phyloP scores from a whole-genome alignment of 2,113 vertebrate species.

The Misgurnus mizolepis region DNA sequence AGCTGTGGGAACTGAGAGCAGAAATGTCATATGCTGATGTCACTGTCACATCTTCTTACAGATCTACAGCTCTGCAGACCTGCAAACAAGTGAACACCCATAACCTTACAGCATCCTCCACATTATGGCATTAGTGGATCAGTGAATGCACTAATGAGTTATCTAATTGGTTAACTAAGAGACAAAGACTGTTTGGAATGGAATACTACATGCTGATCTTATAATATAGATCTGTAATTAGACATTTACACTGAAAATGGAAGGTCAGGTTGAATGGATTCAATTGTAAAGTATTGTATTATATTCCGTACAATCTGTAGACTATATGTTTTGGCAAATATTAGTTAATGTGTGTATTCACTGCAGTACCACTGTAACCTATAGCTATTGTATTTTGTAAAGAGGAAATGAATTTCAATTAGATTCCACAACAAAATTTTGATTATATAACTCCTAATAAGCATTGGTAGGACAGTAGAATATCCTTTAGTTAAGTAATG shows the following conservation, averaged over 20 bases:
- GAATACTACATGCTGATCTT: too few relatives aligned
- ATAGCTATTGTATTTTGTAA: background rate
- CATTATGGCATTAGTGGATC: background rate
- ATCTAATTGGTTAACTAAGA: conserved; percentile 24
- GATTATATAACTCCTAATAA: too few relatives aligned
- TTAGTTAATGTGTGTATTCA: too few relatives aligned
- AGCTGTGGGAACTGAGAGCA: conserved; percentile 15
- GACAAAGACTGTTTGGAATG: background rate
- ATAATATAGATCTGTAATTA: too few relatives aligned
- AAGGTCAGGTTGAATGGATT: too few relatives aligned
- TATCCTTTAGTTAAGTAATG: too few relatives aligned
- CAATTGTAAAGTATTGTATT: too few relatives aligned
- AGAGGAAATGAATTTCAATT: background rate
- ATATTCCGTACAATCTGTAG: too few relatives aligned
- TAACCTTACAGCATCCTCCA: background rate
- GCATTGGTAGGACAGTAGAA: too few relatives aligned
- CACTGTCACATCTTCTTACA: conserved; percentile 13
- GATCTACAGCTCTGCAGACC: background rate
- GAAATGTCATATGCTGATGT: conserved; percentile 12
- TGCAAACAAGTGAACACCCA: background rate
- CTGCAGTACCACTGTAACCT: background rate
- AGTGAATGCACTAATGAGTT: background rate
- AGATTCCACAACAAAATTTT: background rate
- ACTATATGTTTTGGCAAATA: too few relatives aligned
- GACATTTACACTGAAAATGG: too few relatives aligned